phyloP scores from a whole-genome alignment of 2,888 invertebrate species.

The Thereva unica region DNA sequence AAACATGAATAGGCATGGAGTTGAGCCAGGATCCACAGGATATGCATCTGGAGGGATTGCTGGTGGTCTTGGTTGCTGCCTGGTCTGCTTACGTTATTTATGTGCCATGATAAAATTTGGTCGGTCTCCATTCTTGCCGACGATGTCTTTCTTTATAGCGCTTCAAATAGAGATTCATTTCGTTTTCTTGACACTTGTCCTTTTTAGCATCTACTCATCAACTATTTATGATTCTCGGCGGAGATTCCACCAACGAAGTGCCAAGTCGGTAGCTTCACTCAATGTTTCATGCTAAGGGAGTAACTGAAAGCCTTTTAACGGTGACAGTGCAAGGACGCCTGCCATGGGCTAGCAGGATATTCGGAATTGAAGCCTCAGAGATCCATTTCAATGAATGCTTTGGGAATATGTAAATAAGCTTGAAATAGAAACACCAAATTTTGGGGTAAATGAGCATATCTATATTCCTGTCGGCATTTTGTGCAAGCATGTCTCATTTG shows the following conservation, averaged over 20 bases:
- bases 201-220: conserved; percentile 33
- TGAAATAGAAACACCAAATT: conserved; percentile 23
- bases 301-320: conserved; percentile 23
- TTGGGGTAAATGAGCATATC: conserved; percentile 31
- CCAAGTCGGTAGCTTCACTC: neutral
- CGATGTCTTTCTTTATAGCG: conserved; percentile 35
- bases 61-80: neutral
- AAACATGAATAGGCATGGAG: conserved; percentile 33
- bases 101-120: conserved; percentile 32
- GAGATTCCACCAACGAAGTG: conserved; percentile 19
- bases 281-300: conserved; percentile 13
- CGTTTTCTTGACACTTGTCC: conserved; percentile 35
- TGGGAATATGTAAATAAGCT: conserved; percentile 30
- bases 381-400: conserved; percentile 1
- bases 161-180: conserved; percentile 33
- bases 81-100: conserved; percentile 25
- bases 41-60: conserved; percentile 9
- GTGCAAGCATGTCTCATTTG: conserved; percentile 24
- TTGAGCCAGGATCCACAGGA: neutral
- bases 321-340: conserved; percentile 5
- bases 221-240: conserved; percentile 33
- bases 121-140: conserved; percentile 31
- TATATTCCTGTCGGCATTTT: conserved; percentile 29
- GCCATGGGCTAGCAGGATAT: neutral
- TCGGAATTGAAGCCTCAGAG: neutral